Evolutionary conservation across 2,888 invertebrate species (phyloP), one percentile per base, ranked within the genome.

Genomic region (Drosophila koepferae): DNA sequence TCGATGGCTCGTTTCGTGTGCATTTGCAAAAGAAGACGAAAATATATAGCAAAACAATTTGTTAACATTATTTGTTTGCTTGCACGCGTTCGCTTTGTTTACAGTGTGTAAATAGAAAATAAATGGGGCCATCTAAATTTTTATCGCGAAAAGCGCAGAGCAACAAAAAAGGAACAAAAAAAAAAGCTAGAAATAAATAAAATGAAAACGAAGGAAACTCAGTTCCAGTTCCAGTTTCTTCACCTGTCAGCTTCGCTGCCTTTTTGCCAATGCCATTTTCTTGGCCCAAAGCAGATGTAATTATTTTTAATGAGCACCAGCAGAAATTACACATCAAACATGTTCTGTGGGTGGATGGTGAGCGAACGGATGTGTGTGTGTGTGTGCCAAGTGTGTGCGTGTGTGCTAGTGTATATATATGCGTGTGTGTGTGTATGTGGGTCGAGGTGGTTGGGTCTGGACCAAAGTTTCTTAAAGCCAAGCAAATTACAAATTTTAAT

Each of bases 281-380:
- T 77, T 80, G 68, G 73, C 79, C 81, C 66, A 85, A 81, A 77
- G 84, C 84, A 87, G 85, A 82, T 86, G 85, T 86, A 86, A 86
- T 86, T 86, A 86, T 87, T 86, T 86, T 86, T 86, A 86, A 86
- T 86, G 85, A 86, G 85, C 88, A 85, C 77, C 86, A 87, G 87
- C 82, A 87, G 72, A 82, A 86, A 86, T 87, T 87, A 85, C 87
- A 86, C 88, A 86, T 86, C 85, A 87, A 86, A 87, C 85, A 79
- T 77, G 76, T 62, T 69, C 38, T 51, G 46, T 18, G 10, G 16
- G 14, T 14, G 44, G 0, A 18, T 6, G 20, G 3, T 46, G 46
- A 46, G 16, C 71, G 34, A 10, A 36, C 34, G 51, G 18, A 7
- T 73, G 60, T 53, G 36, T 31, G 38, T n/a, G 44, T 44, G 38